A percentile compares a stretch with the other conserved stretches of the same genome.
Conservation (phyloP, 2,888 invertebrate species). For the Sthenelais limicola region DNA sequence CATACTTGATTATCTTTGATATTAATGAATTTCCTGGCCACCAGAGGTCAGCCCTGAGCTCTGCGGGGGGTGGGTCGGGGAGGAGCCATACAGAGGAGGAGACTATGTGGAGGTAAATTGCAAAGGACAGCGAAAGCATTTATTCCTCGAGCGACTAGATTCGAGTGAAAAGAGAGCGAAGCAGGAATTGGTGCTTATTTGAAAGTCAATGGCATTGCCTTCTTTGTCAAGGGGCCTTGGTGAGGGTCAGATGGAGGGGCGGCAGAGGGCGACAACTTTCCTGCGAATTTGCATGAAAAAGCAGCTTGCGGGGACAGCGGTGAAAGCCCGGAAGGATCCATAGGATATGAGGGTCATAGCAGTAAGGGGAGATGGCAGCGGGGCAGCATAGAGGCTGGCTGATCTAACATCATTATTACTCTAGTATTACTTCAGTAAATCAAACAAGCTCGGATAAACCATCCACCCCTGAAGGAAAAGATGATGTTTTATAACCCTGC, state of each 20-base stretch:
- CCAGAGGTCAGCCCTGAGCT: neutral
- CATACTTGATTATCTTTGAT: slow-evolving; percentile 17
- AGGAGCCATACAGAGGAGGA: slow-evolving; percentile 14
- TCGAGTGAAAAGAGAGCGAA: slow-evolving; percentile 2
- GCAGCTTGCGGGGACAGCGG: neutral
- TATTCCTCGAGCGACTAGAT: slow-evolving; percentile 6
- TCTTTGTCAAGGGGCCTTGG: slow-evolving; percentile 8
- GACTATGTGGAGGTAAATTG: slow-evolving; percentile 34
- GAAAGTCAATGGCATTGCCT: slow-evolving; percentile 28
- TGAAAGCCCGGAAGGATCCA: too few species aligned
- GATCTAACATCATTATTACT: slow-evolving; percentile 26
- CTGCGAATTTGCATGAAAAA: slow-evolving; percentile 21
- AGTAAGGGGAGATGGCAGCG: too few species aligned
- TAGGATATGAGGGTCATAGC: too few species aligned
- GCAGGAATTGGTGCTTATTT: slow-evolving; percentile 17
- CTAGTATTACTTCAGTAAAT: slow-evolving; percentile 16
- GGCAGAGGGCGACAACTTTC: neutral
- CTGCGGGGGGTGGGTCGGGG: neutral
- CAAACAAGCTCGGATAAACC: neutral
- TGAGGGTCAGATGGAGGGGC: neutral
- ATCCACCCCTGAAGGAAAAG: neutral
- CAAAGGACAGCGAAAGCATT: neutral
- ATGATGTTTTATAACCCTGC: neutral
- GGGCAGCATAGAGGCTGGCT: neutral
- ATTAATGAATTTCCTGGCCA: slow-evolving; percentile 27